Base-by-base conservation (phyloP, 2,113 vertebrate species). In the Leptobrachium leishanense region DNA sequence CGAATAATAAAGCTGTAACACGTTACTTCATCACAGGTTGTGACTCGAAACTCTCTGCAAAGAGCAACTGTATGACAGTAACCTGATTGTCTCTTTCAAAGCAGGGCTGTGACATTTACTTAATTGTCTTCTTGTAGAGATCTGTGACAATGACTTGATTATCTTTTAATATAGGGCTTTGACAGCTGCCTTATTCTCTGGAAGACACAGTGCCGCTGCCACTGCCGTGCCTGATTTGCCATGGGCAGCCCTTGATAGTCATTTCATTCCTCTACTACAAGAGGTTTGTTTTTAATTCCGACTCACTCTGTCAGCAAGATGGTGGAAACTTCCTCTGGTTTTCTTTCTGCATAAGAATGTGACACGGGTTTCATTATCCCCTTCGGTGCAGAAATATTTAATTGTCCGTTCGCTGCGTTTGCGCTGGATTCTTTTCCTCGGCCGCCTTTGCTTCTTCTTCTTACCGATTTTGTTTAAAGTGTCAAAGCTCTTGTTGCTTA, bases 221-320 rank as follows among this genome's bases (percentile, higher is more conserved):
- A 8, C n/a, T 43, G 69, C 46, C 20, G 9, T 9, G 54, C 39
- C 69, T 55, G 54, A 74, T 75, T 75, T 66, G 50, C 46, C 74
- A n/a, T 20, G 13, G 74, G 41, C 13, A 41, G 31, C 42, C 74
- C 31, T 42, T 55, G 63, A 43, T 43, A 76, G 12, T 75, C 54
- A 76, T 76, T 66, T 76, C 43, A 57, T 76, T 76, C 63, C 68
- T 13, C 68, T 31, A 31, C 6, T 75, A 50, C 13, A 55, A 54
- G n/a, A 43, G n/a, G 11, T 13, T 68, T n/a, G 9, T 6, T 66
- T 66, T 41, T 75, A 65, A 76, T 76, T 55, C 39, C 5, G 50
- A 68, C 68, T 76, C 43, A 15, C 68, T 75, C 20, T 66, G 6
- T 75, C 50, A 43, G 73, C 40, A 46, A 46, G 43, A 44, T 8